Evolutionary conservation across 2,888 invertebrate species (phyloP).

Genomic region (Hydroisotoma schaefferi): DNA sequence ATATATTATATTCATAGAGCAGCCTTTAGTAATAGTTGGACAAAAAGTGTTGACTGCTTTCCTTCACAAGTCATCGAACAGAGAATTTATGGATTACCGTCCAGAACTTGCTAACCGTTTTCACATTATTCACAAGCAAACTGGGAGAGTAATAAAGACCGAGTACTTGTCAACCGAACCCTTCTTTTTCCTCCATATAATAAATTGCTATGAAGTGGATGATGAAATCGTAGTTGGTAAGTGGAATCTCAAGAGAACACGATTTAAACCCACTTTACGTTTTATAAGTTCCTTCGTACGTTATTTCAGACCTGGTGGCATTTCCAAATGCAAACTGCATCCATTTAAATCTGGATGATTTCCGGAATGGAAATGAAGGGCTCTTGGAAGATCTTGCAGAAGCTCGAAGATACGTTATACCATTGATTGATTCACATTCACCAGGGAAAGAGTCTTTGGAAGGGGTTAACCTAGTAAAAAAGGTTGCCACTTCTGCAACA

Average conservation of each 20-base stretch:
- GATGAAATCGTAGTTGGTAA: conserved; percentile 48
- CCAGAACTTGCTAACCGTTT: conserved; percentile 53
- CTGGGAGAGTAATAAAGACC: conserved; percentile 51
- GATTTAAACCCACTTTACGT: too few relatives aligned
- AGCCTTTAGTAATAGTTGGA: conserved; percentile 31
- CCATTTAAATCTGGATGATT: conserved; percentile 28
- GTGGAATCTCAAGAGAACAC: too few relatives aligned
- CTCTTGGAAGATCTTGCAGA: conserved; percentile 31
- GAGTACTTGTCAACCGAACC: conserved; percentile 53
- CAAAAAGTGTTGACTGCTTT: conserved; percentile 35
- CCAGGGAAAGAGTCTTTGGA: conserved; percentile 15
- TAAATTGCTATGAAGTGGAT: conserved; percentile 57
- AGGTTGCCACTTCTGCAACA: conserved; percentile 50
- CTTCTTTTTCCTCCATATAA: conserved; percentile 57
- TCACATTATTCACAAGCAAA: conserved; percentile 52
- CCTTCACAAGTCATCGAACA: conserved; percentile 34
- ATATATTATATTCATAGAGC: conserved; percentile 34
- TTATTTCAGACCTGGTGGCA: conserved; percentile 31
- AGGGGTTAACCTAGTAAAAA: conserved; percentile 31
- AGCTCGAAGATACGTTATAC: conserved; percentile 33
- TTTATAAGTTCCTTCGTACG: too few relatives aligned
- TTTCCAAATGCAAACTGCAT: conserved; percentile 42
- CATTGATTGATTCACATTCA: conserved; percentile 22
- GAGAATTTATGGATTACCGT: conserved; percentile 51
- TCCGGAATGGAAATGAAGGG: conserved; percentile 49